Conservation (phyloP, 2,113 vertebrate genomes). For the Ornithorhynchus anatinus region DNA sequence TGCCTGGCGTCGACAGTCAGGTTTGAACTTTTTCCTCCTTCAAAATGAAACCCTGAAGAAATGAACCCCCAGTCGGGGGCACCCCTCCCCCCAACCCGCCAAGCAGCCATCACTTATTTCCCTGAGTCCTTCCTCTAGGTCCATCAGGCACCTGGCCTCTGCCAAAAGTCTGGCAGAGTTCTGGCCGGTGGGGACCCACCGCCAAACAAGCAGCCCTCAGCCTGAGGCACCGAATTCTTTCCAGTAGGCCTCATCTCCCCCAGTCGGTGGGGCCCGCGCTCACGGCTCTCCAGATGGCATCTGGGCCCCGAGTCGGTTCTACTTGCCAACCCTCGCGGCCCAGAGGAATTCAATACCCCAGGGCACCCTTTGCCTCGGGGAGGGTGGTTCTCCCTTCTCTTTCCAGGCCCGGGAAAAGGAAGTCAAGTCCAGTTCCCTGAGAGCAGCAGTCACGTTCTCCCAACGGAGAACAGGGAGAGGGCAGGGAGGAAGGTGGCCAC, state of each 20-base stretch:
- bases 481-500: accelerated
- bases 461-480: not conserved
- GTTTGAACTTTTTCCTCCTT: not conserved
- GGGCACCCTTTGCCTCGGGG: too few relatives aligned
- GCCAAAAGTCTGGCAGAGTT: too few relatives aligned
- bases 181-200: too few relatives aligned
- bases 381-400: too few relatives aligned
- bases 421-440: not conserved
- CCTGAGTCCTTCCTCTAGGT: not conserved
- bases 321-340: too few relatives aligned
- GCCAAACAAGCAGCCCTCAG: too few relatives aligned
- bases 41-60: not conserved
- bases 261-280: not conserved
- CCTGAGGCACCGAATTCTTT: not conserved
- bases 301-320: too few relatives aligned
- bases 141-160: not conserved
- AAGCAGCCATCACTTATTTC: not conserved
- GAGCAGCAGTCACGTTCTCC: not conserved
- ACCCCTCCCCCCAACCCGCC: not conserved
- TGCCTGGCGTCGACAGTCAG: not conserved
- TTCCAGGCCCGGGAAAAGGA: not conserved
- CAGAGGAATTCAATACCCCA: too few relatives aligned
- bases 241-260: not conserved
- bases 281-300: too few relatives aligned
- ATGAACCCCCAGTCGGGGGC: not conserved